A percentile compares a stretch with the other conserved stretches of the same genome.
These are phyloP conservation scores for Megaleporinus macrocephalus DNA, from an alignment of 2,113 vertebrate genomes.

Conservation along the genomic window DNA sequence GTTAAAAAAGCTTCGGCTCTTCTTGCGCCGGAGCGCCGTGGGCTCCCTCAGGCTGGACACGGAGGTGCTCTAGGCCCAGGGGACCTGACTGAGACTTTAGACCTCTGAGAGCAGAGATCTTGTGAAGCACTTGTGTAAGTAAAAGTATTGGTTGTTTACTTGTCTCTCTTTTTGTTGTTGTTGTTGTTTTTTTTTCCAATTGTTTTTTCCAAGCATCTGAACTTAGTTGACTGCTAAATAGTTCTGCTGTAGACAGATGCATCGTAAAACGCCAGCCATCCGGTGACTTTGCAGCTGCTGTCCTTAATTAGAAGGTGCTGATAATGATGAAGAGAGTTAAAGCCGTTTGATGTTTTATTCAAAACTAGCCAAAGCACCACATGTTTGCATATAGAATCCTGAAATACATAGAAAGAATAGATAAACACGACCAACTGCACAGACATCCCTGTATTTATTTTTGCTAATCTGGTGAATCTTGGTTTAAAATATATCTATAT, in stretches of 20 bases:
- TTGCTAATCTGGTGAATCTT: background rate
- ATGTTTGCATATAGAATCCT: background rate
- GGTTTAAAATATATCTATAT: background rate
- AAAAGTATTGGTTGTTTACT: background rate
- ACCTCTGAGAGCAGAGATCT: background rate
- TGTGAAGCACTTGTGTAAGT: constrained; percentile 16
- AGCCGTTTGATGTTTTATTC: background rate
- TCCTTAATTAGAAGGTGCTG: background rate
- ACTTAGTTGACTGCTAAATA: background rate
- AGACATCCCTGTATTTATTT: background rate
- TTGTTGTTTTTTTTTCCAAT: background rate
- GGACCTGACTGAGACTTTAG: background rate
- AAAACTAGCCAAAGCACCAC: background rate
- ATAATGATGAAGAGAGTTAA: background rate
- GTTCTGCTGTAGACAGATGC: background rate
- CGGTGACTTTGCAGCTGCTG: background rate
- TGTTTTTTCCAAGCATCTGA: background rate
- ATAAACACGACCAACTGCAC: background rate
- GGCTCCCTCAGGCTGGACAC: constrained; percentile 20
- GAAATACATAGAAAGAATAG: background rate
- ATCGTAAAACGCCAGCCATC: too few relatives aligned
- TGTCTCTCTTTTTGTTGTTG: background rate
- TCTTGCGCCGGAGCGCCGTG: background rate
- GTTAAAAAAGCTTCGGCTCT: constrained; percentile 19
- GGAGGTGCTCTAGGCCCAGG: background rate